phyloP scores from a whole-genome alignment of 2,888 invertebrate species.

The Ischnura elegans region DNA sequence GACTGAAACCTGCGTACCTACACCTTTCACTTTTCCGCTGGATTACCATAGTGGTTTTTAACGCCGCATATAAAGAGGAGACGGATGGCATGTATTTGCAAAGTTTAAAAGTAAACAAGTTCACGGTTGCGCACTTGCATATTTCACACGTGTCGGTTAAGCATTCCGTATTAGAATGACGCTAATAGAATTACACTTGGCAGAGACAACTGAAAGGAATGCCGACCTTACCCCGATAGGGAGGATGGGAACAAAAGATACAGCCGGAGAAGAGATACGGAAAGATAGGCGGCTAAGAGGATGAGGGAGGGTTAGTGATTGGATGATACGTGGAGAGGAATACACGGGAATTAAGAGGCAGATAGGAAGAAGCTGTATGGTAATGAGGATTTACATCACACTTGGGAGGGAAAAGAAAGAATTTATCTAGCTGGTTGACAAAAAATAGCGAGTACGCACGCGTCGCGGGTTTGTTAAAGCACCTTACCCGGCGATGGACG shows the following conservation, averaged over 20 bases:
- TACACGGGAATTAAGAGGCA: slow-evolving; percentile 23
- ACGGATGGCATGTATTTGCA: slow-evolving; percentile 32
- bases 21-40: slow-evolving; percentile 31
- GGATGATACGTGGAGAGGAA: not conserved
- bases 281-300: not conserved
- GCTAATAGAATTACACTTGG: slow-evolving; percentile 63
- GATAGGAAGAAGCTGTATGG: slow-evolving; percentile 30
- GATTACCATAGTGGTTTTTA: slow-evolving; percentile 35
- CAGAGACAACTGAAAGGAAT: slow-evolving; percentile 60
- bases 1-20: not conserved
- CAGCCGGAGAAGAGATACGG: not conserved
- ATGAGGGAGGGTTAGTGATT: not conserved
- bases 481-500: not conserved
- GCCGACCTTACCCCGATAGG: not conserved
- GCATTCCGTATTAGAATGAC: slow-evolving; percentile 54
- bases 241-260: slow-evolving; percentile 40
- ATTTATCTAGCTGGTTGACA: not conserved
- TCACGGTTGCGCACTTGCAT: slow-evolving; percentile 62
- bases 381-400: slow-evolving; percentile 55
- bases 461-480: slow-evolving; percentile 27
- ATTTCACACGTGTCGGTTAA: slow-evolving; percentile 54
- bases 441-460: not conserved
- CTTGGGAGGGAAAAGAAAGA: slow-evolving; percentile 13
- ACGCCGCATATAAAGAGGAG: slow-evolving; percentile 9
- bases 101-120: slow-evolving; percentile 53